Percentiles rank a stretch among this genome's conserved stretches.
Conservation (phyloP, 2,888 invertebrate genomes). For the Rhopalosiphum nymphaeae region DNA sequence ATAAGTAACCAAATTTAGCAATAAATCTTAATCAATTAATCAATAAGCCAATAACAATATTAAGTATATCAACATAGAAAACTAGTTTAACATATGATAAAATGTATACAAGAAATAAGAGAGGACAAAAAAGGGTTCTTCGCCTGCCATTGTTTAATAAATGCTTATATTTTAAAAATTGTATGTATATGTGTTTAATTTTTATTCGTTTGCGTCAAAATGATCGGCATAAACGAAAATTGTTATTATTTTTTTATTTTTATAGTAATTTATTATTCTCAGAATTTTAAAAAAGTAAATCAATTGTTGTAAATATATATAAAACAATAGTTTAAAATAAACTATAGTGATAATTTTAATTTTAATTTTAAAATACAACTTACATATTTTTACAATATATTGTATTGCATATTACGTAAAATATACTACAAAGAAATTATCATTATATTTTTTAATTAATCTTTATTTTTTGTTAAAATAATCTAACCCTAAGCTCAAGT, state of each 20-base stretch:
- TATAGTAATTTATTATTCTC: background rate
- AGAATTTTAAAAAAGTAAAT: background rate
- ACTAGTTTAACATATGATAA: no score
- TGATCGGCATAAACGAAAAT: no score
- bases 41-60: no score
- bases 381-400: background rate
- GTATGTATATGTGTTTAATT: no score
- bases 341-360: background rate
- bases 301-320: background rate
- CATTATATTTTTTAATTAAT: background rate
- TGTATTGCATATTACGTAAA: background rate
- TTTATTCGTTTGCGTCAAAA: no score
- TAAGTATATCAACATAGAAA: no score
- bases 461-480: background rate
- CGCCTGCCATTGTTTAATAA: no score
- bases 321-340: background rate
- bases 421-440: background rate
- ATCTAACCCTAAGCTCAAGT: background rate
- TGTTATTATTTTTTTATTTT: background rate
- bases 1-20: no score
- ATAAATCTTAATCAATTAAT: no score
- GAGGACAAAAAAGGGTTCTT: no score
- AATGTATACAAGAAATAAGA: no score
- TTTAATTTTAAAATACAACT: background rate
- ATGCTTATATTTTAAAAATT: no score